phyloP scores from a whole-genome alignment of 2,113 vertebrate species.

The Pterocles burchelli region DNA sequence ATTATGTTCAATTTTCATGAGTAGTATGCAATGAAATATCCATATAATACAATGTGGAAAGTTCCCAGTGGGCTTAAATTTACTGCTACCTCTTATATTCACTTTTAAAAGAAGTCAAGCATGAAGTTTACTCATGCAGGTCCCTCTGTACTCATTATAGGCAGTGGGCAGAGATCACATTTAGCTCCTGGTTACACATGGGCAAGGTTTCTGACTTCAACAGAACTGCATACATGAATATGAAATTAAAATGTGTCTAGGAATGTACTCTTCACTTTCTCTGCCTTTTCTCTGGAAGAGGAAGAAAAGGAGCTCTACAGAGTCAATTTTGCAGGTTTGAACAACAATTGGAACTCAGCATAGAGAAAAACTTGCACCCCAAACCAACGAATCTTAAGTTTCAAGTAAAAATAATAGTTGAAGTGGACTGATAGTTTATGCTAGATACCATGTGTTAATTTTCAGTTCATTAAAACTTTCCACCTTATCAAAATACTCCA shows the following conservation, averaged over 20 bases:
- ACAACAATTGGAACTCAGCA: background rate
- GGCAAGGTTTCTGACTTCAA: background rate
- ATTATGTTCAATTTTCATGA: conserved; percentile 64
- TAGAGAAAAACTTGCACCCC: background rate
- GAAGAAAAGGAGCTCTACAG: background rate
- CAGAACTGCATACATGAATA: background rate
- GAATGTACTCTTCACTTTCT: background rate
- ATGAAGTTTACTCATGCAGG: conserved; percentile 47
- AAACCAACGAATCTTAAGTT: background rate
- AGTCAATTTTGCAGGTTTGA: background rate
- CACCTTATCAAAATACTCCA: background rate
- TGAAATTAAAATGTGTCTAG: background rate
- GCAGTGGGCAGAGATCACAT: background rate
- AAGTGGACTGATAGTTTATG: background rate
- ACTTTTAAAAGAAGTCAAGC: conserved; percentile 21
- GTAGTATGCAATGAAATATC: background rate
- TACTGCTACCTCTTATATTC: conserved; percentile 36
- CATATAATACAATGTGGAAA: background rate
- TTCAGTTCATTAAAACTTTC: background rate
- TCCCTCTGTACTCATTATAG: background rate
- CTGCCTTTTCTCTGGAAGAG: background rate
- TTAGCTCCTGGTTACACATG: background rate
- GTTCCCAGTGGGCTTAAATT: conserved; percentile 17
- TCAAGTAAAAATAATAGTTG: background rate
- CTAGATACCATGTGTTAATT: background rate